Evolutionary conservation across 1,140 invertebrate species (phyloP), one percentile per base, ranked within the genome.

Genomic region (Chlorops oryzae): DNA sequence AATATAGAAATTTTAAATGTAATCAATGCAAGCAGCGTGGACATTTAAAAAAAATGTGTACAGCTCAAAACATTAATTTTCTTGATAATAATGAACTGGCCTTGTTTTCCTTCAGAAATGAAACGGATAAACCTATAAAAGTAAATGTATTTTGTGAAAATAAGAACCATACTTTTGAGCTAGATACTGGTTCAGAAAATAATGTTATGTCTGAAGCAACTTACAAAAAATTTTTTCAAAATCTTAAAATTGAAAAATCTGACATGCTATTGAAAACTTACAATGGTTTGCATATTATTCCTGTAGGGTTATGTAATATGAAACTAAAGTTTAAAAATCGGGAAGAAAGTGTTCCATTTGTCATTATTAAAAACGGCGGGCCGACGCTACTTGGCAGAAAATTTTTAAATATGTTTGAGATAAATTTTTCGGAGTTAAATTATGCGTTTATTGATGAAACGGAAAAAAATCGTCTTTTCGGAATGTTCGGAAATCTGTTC

Each of bases 361-460:
- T 59, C 38, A 53, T 68, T 17, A 55, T 65, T 25, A 47, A 56
- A 27, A 44, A 37, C 15, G 55, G 58, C 9, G 57, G 54, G 15
- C 57, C 58, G 13, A 54, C 62, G 17, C 47, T 66, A 28, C 34
- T 65, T 18, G 56, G 62, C 0, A 47, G 59, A 20, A 39, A 44
- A 3, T 51, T 45, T 41, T 27, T 51, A 7, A 45, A 28, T 5
- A 28, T 4, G n/a, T 51, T 51, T 45, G 21, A 39, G 2, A 28
- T 46, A 12, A 43, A 38, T 18, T 9, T 51, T 13, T 10, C 49
- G 12, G 28, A 37, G 9, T 2, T 51, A 3, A 20, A 46, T 34
- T 46, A 46, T 39, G 20, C 10, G 13, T 6, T 13, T 3, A 7
- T 10, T 13, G 20, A 10, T 20, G 3, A 2, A 10, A 18, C 18